phyloP scores from a whole-genome alignment of 53 echinoderm and acorn worm species.

The Pentamera pediparva region DNA sequence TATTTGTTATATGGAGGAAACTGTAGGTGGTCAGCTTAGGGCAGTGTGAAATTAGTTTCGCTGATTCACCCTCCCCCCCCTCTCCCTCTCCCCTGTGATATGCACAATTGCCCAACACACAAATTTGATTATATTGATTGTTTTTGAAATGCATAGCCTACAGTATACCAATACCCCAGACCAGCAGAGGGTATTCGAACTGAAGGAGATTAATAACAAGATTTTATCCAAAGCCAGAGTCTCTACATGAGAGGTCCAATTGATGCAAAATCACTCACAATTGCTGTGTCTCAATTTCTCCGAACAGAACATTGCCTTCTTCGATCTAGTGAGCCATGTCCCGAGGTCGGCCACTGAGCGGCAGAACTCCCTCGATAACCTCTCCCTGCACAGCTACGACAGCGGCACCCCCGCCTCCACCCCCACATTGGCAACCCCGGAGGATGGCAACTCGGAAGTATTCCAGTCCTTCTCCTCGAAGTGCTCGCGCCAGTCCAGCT shows the following conservation, averaged over 20 bases:
- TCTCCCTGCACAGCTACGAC: constrained; percentile 57
- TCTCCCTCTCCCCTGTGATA: too few relatives aligned
- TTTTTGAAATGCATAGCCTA: not conserved
- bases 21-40: too few relatives aligned
- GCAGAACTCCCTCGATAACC: constrained; percentile 54
- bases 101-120: too few relatives aligned
- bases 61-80: too few relatives aligned
- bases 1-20: too few relatives aligned
- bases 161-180: too few relatives aligned
- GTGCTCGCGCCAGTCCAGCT: constrained; percentile 14
- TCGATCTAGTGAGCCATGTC: constrained; percentile 92
- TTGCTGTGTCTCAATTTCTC: not conserved
- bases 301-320: constrained; percentile 85
- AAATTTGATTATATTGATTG: too few relatives aligned
- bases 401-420: constrained; percentile 4
- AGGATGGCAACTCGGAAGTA: constrained; percentile 10
- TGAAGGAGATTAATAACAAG: too few relatives aligned
- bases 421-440: not conserved
- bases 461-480: constrained; percentile 9
- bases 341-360: constrained; percentile 78
- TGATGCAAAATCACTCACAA: not conserved
- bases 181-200: too few relatives aligned
- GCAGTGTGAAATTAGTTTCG: too few relatives aligned
- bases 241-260: too few relatives aligned
- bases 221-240: too few relatives aligned